Conservation (phyloP, 2,113 vertebrate genomes). For the Calidris pugnax region DNA sequence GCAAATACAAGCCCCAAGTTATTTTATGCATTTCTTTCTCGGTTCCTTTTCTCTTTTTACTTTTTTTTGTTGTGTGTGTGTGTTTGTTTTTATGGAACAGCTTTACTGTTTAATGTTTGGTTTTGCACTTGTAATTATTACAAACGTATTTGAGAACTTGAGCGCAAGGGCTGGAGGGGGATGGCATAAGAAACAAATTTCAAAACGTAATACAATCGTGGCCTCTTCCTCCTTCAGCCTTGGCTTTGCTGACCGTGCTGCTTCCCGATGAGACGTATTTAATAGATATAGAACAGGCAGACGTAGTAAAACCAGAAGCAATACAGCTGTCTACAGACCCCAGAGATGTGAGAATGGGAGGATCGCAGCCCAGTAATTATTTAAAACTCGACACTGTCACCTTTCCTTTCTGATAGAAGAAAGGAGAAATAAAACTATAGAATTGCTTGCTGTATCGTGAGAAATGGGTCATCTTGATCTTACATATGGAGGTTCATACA, state of each 20-base stretch:
- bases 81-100: background rate
- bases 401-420: background rate
- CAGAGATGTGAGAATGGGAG: background rate
- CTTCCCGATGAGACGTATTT: background rate
- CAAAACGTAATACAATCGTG: background rate
- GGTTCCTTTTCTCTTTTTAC: background rate
- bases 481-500: rapidly evolving
- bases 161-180: background rate
- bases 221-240: background rate
- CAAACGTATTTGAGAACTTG: background rate
- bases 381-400: background rate
- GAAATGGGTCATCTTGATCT: background rate
- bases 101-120: background rate
- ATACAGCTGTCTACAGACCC: background rate
- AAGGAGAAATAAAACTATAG: background rate
- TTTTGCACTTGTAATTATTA: background rate
- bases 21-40: background rate
- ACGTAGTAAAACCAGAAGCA: background rate
- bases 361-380: background rate
- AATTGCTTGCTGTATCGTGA: background rate
- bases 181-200: background rate
- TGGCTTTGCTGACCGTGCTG: background rate
- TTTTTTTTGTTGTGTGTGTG: background rate
- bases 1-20: background rate
- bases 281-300: background rate